Evolutionary conservation across 2,113 vertebrate species (phyloP).

Genomic region (Aspiorhynchus laticeps): DNA sequence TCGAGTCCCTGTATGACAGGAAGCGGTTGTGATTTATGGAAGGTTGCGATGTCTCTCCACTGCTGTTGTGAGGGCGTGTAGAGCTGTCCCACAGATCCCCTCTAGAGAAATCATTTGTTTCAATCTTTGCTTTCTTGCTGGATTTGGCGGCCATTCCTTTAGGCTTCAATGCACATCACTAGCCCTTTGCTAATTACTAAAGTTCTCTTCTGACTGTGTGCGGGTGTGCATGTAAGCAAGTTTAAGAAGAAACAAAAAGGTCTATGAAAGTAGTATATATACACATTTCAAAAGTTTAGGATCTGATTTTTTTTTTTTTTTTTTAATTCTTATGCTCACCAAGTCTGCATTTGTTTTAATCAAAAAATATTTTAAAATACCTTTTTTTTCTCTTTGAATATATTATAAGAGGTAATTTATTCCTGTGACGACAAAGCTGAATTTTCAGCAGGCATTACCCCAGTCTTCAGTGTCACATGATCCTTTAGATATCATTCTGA

Average conservation of each 20-base stretch:
- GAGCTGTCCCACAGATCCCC: not conserved
- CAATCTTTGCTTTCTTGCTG: slow-evolving; percentile 1
- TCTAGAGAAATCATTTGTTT: slow-evolving; percentile 33
- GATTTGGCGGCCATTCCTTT: slow-evolving; percentile 18
- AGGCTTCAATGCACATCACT: slow-evolving; percentile 33
- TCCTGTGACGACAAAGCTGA: no score
- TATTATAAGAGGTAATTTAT: no score
- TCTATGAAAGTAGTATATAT: not conserved
- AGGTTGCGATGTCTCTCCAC: slow-evolving; percentile 13
- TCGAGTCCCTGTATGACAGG: slow-evolving; percentile 23
- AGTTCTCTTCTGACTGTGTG: slow-evolving; percentile 19
- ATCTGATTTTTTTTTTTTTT: no score
- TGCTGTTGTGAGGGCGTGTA: slow-evolving; percentile 31
- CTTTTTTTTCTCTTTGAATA: no score
- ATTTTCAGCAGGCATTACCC: no score
- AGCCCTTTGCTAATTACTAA: slow-evolving; percentile 44
- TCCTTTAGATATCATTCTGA: no score
- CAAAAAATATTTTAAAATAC: no score
- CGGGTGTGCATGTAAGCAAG: not conserved
- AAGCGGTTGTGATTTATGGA: slow-evolving; percentile 46
- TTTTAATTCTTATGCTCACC: no score
- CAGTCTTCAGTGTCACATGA: no score
- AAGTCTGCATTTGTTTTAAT: no score
- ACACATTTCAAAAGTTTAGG: no score
- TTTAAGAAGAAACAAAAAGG: slow-evolving; percentile 9